phyloP scores from a whole-genome alignment of 1,140 invertebrate genomes.

The Apis florea region DNA sequence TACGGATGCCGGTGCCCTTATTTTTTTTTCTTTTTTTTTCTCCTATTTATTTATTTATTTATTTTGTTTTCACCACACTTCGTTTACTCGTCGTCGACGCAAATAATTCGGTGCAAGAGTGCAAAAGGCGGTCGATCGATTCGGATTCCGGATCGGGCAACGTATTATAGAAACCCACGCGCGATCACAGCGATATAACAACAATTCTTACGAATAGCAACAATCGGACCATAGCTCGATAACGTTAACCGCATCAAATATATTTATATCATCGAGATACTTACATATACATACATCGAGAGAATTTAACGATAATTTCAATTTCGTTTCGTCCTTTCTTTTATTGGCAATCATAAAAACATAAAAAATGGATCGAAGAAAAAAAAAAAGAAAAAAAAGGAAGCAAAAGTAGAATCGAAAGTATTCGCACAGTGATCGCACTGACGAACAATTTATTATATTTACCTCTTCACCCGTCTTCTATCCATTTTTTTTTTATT shows the following conservation, averaged over 20 bases:
- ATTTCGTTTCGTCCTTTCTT: not conserved
- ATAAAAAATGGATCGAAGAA: conserved; percentile 16
- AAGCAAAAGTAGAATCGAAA: not conserved
- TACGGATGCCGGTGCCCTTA: conserved; percentile 34
- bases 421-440: conserved; percentile 11
- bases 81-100: conserved; percentile 4
- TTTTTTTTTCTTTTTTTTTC: too few relatives aligned
- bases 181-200: conserved; percentile 79
- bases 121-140: conserved; percentile 63
- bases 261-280: conserved; percentile 24
- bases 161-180: conserved; percentile 68
- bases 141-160: conserved; percentile 62
- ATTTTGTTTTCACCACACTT: not conserved
- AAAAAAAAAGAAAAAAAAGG: not conserved
- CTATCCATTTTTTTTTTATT: not conserved
- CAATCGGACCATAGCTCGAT: conserved; percentile 76
- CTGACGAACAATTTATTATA: not conserved
- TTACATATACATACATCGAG: not conserved
- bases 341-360: not conserved
- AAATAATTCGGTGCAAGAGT: conserved; percentile 50
- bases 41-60: too few relatives aligned
- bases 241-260: conserved; percentile 67
- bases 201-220: conserved; percentile 80
- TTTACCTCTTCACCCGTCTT: not conserved
- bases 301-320: not conserved